Base-by-base conservation (phyloP, 2,797 vertebrate genomes). In the Fringilla coelebs region DNA sequence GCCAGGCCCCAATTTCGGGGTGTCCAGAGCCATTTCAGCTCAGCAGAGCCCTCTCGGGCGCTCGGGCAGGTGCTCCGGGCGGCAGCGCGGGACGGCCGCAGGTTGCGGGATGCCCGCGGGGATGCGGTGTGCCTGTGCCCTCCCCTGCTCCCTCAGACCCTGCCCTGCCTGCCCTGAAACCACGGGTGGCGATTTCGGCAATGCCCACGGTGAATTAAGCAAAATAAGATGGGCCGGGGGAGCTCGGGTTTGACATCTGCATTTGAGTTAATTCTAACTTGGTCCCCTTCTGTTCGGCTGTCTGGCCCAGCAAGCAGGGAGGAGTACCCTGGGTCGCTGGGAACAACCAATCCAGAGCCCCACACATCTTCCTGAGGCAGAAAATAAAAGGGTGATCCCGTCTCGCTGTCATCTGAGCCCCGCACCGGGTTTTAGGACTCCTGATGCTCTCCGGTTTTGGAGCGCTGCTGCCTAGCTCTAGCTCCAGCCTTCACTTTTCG, bases 1-100 rank as follows among this genome's bases (percentile, higher is more conserved):
- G 51, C 10, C 41, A 48, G 31, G 7, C 19, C 36, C 31, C 11
- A 12, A 0, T 38, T 72, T 60, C 9, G 18, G 65, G 16, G 31
- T 5, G 25, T 8, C 14, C 11, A 0, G 16, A 0, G 11, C 29
- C 7, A 1, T 31, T 19, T 24, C 0, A 9, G 83, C 7, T 7
- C 34, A 3, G 49, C 68, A 16, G 55, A 24, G 58, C 13, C 1
- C 55, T 11, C 7, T 7, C 6, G 24, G 5, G 1, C 5, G 0
- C 24, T 17, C 54, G 18, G 74, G 66, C 82, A 85, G 94, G 77
- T 93, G 83, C 70, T 55, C 8, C 31, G 0, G 70, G 48, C 28
- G 29, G 75, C 32, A 10, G 46, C 36, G 40, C 11, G 68, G 72
- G 72, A 45, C 52, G 61, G 21, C 31, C 5, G 34, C 72, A 7